Conservation (phyloP, 2,888 invertebrate genomes). For the Seira sanloemensis region DNA sequence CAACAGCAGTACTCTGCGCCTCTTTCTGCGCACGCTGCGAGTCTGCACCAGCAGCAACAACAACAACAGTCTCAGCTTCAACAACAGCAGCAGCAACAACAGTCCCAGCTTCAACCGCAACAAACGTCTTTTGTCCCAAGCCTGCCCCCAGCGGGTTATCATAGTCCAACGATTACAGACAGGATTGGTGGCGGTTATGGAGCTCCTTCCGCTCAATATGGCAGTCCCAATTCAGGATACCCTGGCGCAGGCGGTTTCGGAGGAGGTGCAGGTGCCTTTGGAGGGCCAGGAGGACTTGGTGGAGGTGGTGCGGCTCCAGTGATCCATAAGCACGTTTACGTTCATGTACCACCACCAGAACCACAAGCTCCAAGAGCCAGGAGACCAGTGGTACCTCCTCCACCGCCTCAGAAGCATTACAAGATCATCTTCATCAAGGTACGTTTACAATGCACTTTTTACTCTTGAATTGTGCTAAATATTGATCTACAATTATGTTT, state of each 20-base stretch:
- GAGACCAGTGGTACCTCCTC: constrained; percentile 81
- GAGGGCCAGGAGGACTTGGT: constrained; percentile 72
- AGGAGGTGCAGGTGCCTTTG: constrained; percentile 17
- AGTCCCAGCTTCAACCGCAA: constrained; percentile 19
- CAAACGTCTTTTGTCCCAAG: constrained; percentile 32
- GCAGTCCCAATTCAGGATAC: constrained; percentile 33
- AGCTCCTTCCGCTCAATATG: constrained; percentile 39
- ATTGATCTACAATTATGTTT: background rate
- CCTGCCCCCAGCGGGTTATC: constrained; percentile 25
- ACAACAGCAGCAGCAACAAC: constrained; percentile 16
- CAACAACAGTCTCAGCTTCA: constrained; percentile 23
- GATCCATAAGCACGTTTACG: constrained; percentile 80
- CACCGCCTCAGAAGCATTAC: constrained; percentile 79
- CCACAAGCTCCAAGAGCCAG: constrained; percentile 82
- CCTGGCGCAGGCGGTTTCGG: constrained; percentile 34
- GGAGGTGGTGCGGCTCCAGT: constrained; percentile 84
- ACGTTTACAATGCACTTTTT: background rate
- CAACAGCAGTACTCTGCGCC: constrained; percentile 57
- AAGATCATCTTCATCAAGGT: constrained; percentile 93
- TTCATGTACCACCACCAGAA: constrained; percentile 92
- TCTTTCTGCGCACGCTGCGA: background rate
- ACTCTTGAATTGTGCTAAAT: background rate
- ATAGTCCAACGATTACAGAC: constrained; percentile 42
- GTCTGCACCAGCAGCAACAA: constrained; percentile 25
- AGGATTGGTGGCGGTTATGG: constrained; percentile 49